phyloP scores from a whole-genome alignment of 2,797 vertebrate species.

The Natrix natrix region DNA sequence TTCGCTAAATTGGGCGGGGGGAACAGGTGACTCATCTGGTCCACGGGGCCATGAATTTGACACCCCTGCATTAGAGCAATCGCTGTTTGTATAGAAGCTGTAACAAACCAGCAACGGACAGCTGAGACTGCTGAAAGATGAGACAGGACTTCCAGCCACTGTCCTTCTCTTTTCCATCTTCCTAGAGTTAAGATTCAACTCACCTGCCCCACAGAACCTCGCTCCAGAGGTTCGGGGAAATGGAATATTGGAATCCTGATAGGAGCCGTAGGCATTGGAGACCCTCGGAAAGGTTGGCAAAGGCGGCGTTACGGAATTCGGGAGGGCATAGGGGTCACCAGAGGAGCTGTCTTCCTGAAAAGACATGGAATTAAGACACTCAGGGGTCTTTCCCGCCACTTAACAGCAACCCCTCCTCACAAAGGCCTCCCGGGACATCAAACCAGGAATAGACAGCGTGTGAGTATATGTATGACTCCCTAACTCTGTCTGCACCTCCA shows the following conservation, averaged over 20 bases:
- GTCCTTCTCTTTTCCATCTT: neutral
- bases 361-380: slow-evolving; percentile 33
- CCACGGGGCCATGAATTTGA: no score
- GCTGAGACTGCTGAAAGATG: no score
- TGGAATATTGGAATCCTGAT: slow-evolving; percentile 94
- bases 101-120: neutral
- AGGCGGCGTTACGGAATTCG: slow-evolving; percentile 85
- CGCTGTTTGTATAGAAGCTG: neutral
- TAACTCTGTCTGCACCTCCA: neutral
- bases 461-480: neutral
- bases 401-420: neutral
- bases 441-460: neutral
- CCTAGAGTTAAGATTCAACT: neutral
- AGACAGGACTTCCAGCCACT: neutral
- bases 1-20: no score
- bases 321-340: slow-evolving; percentile 83
- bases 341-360: slow-evolving; percentile 85
- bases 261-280: slow-evolving; percentile 93
- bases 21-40: rapidly evolving
- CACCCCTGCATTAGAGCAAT: neutral
- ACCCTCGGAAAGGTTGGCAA: slow-evolving; percentile 90
- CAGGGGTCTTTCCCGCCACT: rapidly evolving
- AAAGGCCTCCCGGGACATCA: neutral
- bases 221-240: slow-evolving; percentile 96
- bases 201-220: slow-evolving; percentile 93